Evolutionary conservation across 37 sponge, comb jelly and placozoan genomes (phyloP).

Genomic region (Agelas oroides): DNA sequence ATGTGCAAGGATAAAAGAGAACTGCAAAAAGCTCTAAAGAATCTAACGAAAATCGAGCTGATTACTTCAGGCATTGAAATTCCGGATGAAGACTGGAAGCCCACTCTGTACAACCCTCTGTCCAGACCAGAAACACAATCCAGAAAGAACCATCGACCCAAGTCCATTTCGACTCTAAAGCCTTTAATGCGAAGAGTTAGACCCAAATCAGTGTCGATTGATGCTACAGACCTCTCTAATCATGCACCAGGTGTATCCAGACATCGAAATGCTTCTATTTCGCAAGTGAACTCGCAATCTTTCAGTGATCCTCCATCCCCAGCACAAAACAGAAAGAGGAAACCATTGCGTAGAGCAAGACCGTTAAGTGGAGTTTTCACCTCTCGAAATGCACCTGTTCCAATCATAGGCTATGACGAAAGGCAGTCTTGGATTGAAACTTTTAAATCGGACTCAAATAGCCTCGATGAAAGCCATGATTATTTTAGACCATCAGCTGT

Average conservation of each 20-base stretch:
- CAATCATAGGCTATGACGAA: background rate
- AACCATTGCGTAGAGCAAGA: no score
- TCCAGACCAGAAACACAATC: background rate
- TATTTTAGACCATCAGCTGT: constrained; percentile 39
- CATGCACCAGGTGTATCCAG: no score
- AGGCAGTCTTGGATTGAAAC: constrained; percentile 11
- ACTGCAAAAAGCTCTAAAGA: constrained; percentile 43
- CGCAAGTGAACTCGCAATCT: no score
- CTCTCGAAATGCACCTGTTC: no score
- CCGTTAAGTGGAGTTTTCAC: no score
- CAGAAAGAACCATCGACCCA: background rate
- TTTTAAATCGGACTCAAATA: background rate
- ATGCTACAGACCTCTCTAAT: no score
- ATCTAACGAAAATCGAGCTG: constrained; percentile 38
- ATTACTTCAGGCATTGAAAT: constrained; percentile 42
- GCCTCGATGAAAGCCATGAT: background rate
- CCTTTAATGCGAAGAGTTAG: background rate
- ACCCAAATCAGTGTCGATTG: background rate
- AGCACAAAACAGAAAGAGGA: no score
- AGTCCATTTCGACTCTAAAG: background rate
- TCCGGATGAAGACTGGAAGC: constrained; percentile 21
- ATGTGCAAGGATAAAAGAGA: constrained; percentile 52
- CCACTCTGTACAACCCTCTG: no score
- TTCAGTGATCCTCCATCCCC: no score
- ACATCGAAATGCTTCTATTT: no score